Percentiles rank a stretch among this genome's conserved stretches.
Conservation (phyloP, 2,888 invertebrate species). For the Zhuqinia jingwanae region DNA sequence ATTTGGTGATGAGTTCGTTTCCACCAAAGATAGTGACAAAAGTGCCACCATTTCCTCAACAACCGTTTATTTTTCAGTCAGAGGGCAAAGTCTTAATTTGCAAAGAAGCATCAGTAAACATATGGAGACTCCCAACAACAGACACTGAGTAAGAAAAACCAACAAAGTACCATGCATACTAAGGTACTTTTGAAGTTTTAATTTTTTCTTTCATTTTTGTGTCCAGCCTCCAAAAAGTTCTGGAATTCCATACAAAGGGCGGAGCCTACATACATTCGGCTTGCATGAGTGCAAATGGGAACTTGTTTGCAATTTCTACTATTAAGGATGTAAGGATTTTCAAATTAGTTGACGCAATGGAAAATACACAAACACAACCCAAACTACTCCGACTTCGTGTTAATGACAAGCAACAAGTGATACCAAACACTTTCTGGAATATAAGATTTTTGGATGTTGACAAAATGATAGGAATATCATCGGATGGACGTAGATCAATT, state of each 20-base stretch:
- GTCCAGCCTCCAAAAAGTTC: constrained; percentile 72
- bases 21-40: constrained; percentile 76
- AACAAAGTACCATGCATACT: background rate
- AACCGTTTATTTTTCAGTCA: constrained; percentile 66
- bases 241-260: constrained; percentile 73
- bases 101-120: constrained; percentile 69
- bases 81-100: constrained; percentile 64
- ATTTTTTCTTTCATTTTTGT: constrained; percentile 25
- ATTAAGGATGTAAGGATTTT: constrained; percentile 57
- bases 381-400: constrained; percentile 18
- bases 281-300: constrained; percentile 69
- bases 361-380: background rate
- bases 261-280: constrained; percentile 69
- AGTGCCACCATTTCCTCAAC: constrained; percentile 75
- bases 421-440: constrained; percentile 57
- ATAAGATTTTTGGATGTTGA: constrained; percentile 60
- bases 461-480: constrained; percentile 60
- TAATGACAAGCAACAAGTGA: background rate
- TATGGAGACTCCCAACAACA: constrained; percentile 75
- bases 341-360: background rate
- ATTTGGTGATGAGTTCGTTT: constrained; percentile 77
- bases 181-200: background rate
- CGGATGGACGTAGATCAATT: constrained; percentile 61
- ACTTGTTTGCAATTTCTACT: constrained; percentile 70
- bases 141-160: constrained; percentile 70